Evolutionary conservation across 2,888 invertebrate genomes (phyloP).

Genomic region (Cephus sareptanus): DNA sequence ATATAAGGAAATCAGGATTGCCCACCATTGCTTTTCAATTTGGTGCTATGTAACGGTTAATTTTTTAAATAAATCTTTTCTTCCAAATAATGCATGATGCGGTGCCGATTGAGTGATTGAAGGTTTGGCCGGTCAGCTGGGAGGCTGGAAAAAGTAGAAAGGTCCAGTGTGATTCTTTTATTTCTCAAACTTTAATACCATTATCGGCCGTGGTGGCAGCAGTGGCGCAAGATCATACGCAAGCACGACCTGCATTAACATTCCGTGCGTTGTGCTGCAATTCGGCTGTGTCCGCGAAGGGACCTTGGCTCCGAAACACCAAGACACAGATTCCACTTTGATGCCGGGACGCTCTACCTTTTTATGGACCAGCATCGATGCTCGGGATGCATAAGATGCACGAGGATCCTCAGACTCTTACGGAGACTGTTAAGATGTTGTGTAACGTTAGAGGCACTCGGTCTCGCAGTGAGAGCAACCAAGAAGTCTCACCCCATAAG

Average conservation of each 20-base stretch:
- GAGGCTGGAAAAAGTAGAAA: neutral
- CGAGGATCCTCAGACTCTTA: neutral
- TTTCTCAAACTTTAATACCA: neutral
- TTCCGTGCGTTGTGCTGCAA: slow-evolving; percentile 46
- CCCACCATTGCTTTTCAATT: neutral
- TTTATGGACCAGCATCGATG: neutral
- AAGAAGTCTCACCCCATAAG: neutral
- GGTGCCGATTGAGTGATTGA: neutral
- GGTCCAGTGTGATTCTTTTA: neutral
- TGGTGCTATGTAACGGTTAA: neutral
- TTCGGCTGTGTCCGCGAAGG: slow-evolving; percentile 43
- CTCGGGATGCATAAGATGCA: neutral
- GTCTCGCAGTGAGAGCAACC: neutral
- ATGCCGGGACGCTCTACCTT: neutral
- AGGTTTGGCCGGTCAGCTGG: neutral
- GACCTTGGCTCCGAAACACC: slow-evolving; percentile 62
- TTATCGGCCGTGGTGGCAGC: neutral
- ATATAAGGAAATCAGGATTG: neutral
- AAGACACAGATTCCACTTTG: slow-evolving; percentile 33
- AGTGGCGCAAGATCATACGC: neutral
- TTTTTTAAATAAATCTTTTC: neutral
- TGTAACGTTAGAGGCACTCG: neutral
- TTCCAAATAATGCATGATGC: neutral
- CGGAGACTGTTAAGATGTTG: neutral
- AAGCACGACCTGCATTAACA: slow-evolving; percentile 54